These are phyloP conservation scores for Epistrophe grossulariae DNA, from an alignment of 2,888 invertebrate species.

Conservation along the genomic window DNA sequence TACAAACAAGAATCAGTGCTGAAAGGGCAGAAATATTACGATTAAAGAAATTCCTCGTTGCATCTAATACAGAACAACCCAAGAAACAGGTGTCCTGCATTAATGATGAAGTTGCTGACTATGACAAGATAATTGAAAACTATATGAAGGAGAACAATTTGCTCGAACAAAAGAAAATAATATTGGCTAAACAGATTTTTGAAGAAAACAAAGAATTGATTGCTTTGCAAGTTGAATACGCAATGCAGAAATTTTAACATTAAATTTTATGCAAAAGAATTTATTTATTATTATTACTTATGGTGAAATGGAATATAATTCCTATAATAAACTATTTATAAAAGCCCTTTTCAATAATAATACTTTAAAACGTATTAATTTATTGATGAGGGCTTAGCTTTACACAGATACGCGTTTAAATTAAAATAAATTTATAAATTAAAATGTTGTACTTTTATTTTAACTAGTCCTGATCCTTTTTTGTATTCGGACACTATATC, in stretches of 20 bases:
- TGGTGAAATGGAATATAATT: constrained; percentile 51
- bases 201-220: constrained; percentile 90
- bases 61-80: constrained; percentile 78
- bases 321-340: constrained; percentile 39
- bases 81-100: constrained; percentile 80
- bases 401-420: not conserved
- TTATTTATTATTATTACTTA: constrained; percentile 17
- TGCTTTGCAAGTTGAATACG: constrained; percentile 88
- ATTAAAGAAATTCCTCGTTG: constrained; percentile 85
- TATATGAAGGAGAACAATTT: constrained; percentile 87
- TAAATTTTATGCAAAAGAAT: not conserved
- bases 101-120: constrained; percentile 79
- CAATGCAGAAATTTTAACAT: constrained; percentile 79
- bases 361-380: not conserved
- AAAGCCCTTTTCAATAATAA: constrained; percentile 4
- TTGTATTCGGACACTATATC: too few species aligned
- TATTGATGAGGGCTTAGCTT: constrained; percentile 6
- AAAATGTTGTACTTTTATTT: not conserved
- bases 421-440: constrained; percentile 9
- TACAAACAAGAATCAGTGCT: constrained; percentile 89
- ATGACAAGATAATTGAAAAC: constrained; percentile 85
- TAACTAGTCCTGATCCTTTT: not conserved
- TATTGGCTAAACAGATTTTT: constrained; percentile 88
- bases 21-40: constrained; percentile 90
- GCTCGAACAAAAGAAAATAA: constrained; percentile 88